Base-by-base conservation (phyloP, 2,113 vertebrate species). In the Mirounga angustirostris region DNA sequence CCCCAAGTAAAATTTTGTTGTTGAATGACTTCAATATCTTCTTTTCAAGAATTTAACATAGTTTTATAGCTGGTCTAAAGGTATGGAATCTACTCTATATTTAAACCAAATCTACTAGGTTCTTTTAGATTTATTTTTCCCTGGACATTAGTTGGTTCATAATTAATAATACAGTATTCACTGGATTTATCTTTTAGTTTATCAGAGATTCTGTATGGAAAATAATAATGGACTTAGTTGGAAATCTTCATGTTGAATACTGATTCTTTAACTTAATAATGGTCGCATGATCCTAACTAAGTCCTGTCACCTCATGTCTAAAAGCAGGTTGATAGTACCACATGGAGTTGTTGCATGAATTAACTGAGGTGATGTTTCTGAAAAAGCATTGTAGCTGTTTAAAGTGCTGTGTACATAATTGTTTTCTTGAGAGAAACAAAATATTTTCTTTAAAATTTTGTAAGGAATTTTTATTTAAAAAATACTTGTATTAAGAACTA, bases 41-140 rank as follows among this genome's bases (percentile, higher is more conserved):
- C 36, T 56, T 96, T 58, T 79, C 33, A 61, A 84, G 40, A 28
- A 80, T 79, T 71, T 90, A 71, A 58, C 10, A 56, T 89, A 71
- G 21, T 93, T 79, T 69, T 85, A n/a, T 78, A 71, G 8, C 26
- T 71, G 43, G 16, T 90, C n/a, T 85, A 89, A 84, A 78, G 28
- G 40, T 40, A 46, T 82, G 76, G 65, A 67, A 73, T 76, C 52
- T 76, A 93, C 24, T 96, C 58, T 83, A 36, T 26, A 50, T 83
- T 96, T 76, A 93, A 52, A 69, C 26, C 24, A 84, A 69, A 36
- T 61, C 52, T 59, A 78, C 40, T 43, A 78, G 40, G 40, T 14
- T 13, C 71, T 96, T 96, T 91, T 56, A 94, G n/a, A 61, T 74
- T 91, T 82, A 30, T 88, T 92, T 94, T 69, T 74, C 19, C n/a